Conservation (phyloP, 2,888 invertebrate species). For the Bombylius major region DNA sequence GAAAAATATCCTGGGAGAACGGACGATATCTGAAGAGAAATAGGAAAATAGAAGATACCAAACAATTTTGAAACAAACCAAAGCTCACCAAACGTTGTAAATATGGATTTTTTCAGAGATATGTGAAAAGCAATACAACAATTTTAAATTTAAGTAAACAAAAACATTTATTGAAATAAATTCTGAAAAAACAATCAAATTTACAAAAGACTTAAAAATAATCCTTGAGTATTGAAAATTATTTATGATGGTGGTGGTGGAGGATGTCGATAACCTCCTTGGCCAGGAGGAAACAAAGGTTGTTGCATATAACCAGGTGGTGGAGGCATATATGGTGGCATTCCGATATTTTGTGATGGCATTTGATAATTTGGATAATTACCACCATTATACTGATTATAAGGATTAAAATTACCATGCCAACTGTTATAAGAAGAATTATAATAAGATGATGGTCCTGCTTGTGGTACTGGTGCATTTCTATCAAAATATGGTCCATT, state of each 20-base stretch:
- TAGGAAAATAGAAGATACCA: too few species aligned
- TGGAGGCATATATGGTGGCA: not conserved
- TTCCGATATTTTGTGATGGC: constrained; percentile 3
- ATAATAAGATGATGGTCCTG: constrained; percentile 16
- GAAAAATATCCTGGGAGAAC: too few species aligned
- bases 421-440: constrained; percentile 26
- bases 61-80: too few species aligned
- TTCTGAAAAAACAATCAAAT: too few species aligned
- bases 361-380: constrained; percentile 31
- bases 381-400: not conserved
- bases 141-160: too few species aligned
- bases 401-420: constrained; percentile 29
- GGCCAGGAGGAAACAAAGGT: constrained; percentile 2
- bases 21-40: too few species aligned
- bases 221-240: too few species aligned
- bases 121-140: too few species aligned
- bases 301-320: not conserved
- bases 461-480: not conserved
- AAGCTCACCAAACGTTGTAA: too few species aligned
- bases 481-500: not conserved
- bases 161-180: too few species aligned
- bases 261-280: not conserved
- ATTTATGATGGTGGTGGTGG: not conserved
- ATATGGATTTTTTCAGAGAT: too few species aligned
- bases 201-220: too few species aligned